A percentile compares a stretch with the other conserved stretches of the same genome.
Evolutionary conservation across 2,113 vertebrate species (phyloP).

Genomic region (Geococcyx californianus): DNA sequence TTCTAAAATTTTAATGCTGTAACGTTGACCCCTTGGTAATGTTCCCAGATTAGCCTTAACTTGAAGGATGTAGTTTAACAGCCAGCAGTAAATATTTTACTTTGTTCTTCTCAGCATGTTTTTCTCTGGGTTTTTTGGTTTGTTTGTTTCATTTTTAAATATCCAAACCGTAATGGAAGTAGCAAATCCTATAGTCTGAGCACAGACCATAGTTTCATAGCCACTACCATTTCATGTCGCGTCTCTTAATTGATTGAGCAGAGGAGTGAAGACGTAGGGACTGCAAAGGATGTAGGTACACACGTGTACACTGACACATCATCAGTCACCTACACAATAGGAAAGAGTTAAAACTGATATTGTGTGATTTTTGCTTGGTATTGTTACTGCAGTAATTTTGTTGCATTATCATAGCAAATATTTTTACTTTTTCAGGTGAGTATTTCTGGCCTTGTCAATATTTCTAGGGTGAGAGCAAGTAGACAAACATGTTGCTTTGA

Average conservation of each 20-base stretch:
- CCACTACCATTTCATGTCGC: neutral
- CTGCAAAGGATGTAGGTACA: neutral
- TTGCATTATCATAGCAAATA: neutral
- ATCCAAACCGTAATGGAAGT: neutral
- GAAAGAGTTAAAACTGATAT: neutral
- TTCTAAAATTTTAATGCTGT: slow-evolving; percentile 70
- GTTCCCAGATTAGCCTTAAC: slow-evolving; percentile 65
- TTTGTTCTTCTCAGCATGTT: slow-evolving; percentile 44
- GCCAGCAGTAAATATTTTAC: slow-evolving; percentile 66
- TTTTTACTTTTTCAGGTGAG: neutral
- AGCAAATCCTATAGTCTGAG: slow-evolving; percentile 14
- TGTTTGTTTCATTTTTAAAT: neutral
- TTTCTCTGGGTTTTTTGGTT: neutral
- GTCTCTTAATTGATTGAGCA: neutral
- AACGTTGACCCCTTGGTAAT: slow-evolving; percentile 61
- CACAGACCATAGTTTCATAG: slow-evolving; percentile 1
- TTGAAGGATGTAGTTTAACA: slow-evolving; percentile 66
- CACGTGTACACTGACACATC: neutral
- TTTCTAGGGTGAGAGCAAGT: neutral
- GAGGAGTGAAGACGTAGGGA: neutral
- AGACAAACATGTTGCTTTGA: neutral
- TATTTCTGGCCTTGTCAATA: neutral
- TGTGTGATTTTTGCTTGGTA: neutral
- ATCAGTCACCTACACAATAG: neutral
- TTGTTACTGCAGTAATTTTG: neutral